phyloP scores from a whole-genome alignment of 1,140 invertebrate species.

The Drosophila baimaii region DNA sequence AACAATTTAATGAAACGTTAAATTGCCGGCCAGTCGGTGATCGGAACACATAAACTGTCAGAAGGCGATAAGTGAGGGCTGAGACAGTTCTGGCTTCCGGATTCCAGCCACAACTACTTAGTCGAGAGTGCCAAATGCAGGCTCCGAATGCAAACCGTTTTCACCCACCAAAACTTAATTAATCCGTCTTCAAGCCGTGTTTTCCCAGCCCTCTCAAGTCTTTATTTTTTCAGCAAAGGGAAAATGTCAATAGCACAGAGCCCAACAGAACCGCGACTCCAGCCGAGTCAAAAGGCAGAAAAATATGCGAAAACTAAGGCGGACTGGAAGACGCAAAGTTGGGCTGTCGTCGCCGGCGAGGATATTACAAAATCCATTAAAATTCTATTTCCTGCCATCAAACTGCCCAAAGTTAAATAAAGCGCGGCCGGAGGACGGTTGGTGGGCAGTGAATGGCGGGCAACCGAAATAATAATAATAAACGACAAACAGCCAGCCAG shows the following conservation, averaged over 20 bases:
- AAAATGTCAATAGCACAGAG: constrained; percentile 55
- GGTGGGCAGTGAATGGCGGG: constrained; percentile 44
- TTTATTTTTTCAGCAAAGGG: constrained; percentile 21
- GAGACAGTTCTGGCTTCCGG: not conserved
- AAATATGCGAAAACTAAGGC: constrained; percentile 36
- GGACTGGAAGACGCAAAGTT: constrained; percentile 60
- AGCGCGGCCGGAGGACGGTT: constrained; percentile 57
- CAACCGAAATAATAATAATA: constrained; percentile 80
- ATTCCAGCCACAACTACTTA: constrained; percentile 28
- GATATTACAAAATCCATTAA: constrained; percentile 83
- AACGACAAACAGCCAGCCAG: constrained; percentile 77
- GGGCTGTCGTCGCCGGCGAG: constrained; percentile 38
- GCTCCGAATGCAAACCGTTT: constrained; percentile 48
- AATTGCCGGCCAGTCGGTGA: constrained; percentile 18
- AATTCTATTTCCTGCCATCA: constrained; percentile 83
- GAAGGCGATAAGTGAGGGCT: constrained; percentile 2
- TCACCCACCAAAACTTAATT: constrained; percentile 50
- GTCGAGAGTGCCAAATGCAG: constrained; percentile 13
- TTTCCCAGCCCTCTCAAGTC: not conserved
- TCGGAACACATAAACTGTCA: constrained; percentile 8
- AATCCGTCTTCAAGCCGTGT: constrained; percentile 41
- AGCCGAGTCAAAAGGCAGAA: constrained; percentile 39
- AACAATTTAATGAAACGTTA: constrained; percentile 59
- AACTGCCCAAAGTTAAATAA: constrained; percentile 83
- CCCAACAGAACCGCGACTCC: constrained; percentile 14